Evolutionary conservation across 2,113 vertebrate species (phyloP).

Genomic region (Chloropsis cyanopogon): DNA sequence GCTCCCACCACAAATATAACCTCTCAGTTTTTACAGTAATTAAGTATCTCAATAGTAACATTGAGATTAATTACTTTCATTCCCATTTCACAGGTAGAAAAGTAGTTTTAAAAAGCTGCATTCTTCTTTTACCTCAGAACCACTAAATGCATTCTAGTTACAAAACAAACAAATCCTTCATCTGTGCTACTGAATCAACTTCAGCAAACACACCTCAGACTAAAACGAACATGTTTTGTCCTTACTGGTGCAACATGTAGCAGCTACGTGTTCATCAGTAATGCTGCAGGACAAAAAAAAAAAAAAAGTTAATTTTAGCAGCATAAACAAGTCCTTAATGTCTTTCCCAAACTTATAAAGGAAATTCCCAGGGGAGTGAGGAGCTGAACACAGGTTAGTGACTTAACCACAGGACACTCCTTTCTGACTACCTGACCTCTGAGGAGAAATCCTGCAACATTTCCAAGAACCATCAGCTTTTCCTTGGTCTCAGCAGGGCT

Average conservation of each 20-base stretch:
- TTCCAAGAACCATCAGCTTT: background rate
- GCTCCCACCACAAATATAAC: background rate
- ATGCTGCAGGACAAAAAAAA: background rate
- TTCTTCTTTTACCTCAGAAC: background rate
- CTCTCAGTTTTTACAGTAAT: background rate
- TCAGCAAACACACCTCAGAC: background rate
- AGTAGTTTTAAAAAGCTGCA: background rate
- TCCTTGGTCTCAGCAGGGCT: background rate
- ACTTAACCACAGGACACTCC: background rate
- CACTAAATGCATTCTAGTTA: background rate
- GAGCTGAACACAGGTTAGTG: background rate
- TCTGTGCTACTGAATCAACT: background rate
- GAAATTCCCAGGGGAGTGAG: background rate
- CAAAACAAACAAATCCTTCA: background rate
- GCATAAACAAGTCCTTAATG: background rate
- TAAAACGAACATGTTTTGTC: background rate
- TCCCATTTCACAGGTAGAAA: background rate
- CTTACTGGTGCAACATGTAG: background rate
- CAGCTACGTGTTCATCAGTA: background rate
- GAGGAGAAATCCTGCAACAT: background rate
- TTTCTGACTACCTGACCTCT: background rate
- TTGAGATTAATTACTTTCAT: background rate
- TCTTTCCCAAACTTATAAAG: background rate
- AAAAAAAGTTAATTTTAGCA: conserved; percentile 20
- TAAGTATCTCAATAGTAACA: background rate